These are phyloP conservation scores for Cladorhizidae sp. DNA, from an alignment of 37 sponge, comb jelly and placozoan species.

Conservation along the genomic window DNA sequence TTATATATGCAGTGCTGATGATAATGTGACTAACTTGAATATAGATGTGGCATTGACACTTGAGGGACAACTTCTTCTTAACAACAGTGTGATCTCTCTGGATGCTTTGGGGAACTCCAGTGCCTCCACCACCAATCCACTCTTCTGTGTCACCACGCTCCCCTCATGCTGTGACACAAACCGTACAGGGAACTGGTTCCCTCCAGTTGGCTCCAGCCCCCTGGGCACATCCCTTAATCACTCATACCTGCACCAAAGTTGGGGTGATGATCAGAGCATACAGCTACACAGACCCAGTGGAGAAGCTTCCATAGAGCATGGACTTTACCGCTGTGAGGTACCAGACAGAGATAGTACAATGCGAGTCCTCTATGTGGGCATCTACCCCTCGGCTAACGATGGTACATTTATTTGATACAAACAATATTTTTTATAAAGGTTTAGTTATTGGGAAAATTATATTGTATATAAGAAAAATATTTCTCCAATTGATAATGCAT, in stretches of 20 bases:
- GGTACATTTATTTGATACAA: background rate
- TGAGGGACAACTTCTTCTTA: background rate
- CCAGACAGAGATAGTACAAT: background rate
- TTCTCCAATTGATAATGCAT: too few species aligned
- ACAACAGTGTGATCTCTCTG: conserved; percentile 12
- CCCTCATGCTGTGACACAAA: conserved; percentile 10
- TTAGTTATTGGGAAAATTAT: too few species aligned
- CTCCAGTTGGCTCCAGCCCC: background rate
- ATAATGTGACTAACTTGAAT: too few species aligned
- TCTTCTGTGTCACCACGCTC: background rate
- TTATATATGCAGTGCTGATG: too few species aligned
- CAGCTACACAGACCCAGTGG: conserved; percentile 3
- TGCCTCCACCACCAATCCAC: background rate
- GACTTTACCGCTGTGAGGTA: conserved; percentile 14
- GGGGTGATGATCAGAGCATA: conserved; percentile 8
- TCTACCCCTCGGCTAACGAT: background rate
- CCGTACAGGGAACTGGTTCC: conserved; percentile 4
- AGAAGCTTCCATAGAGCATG: background rate
- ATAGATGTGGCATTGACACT: too few species aligned
- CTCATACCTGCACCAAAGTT: background rate
- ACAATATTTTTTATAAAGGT: too few species aligned
- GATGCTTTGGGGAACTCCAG: background rate
- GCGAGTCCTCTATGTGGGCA: conserved; percentile 9
- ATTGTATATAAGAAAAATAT: too few species aligned
- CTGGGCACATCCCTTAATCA: background rate